Evolutionary conservation across 1,140 invertebrate species (phyloP).

Genomic region (Bombus vancouverensis): DNA sequence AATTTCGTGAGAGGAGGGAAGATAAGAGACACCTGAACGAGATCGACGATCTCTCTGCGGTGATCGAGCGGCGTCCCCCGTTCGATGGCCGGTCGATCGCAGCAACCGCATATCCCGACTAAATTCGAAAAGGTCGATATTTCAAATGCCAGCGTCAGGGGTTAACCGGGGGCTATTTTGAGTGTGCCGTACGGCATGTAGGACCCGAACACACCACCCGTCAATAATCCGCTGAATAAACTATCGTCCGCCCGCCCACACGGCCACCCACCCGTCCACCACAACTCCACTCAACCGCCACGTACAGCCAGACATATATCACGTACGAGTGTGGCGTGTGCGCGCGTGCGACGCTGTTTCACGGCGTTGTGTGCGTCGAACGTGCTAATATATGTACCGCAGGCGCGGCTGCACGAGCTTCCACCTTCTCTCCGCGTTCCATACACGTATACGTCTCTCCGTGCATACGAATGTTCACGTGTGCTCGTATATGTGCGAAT

Average conservation of each 20-base stretch:
- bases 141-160: slow-evolving; percentile 74
- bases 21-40: neutral
- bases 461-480: neutral
- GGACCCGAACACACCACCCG: slow-evolving; percentile 76
- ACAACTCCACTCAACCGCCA: slow-evolving; percentile 72
- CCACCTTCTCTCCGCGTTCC: neutral
- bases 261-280: slow-evolving; percentile 73
- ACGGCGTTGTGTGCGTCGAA: slow-evolving; percentile 33
- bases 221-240: slow-evolving; percentile 83
- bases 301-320: slow-evolving; percentile 70
- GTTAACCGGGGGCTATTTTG: slow-evolving; percentile 80
- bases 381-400: slow-evolving; percentile 67
- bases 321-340: slow-evolving; percentile 45
- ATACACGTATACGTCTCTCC: neutral
- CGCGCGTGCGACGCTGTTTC: slow-evolving; percentile 5
- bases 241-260: slow-evolving; percentile 78
- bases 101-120: slow-evolving; percentile 65
- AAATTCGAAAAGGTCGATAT: slow-evolving; percentile 77
- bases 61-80: slow-evolving; percentile 10
- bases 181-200: slow-evolving; percentile 73
- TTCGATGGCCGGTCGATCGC: slow-evolving; percentile 12
- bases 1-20: neutral
- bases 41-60: neutral
- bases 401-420: slow-evolving; percentile 54
- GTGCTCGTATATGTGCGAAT: neutral